These are phyloP conservation scores for Calameuta idolon DNA, from an alignment of 2,888 invertebrate genomes.

Conservation along the genomic window DNA sequence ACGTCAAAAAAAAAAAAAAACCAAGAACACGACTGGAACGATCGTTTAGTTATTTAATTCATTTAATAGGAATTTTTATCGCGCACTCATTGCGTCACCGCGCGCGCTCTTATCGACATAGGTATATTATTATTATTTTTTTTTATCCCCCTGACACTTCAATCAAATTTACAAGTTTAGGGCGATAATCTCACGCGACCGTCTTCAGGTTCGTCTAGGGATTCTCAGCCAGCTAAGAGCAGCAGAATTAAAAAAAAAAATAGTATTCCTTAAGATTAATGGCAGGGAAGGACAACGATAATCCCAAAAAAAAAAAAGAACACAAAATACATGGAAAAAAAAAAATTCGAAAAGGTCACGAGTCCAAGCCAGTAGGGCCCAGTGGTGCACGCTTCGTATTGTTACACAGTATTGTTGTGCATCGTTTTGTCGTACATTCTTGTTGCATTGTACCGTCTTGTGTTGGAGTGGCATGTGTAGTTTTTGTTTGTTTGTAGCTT, in stretches of 20 bases:
- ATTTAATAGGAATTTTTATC: not conserved
- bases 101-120: not conserved
- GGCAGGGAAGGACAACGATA: not conserved
- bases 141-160: not conserved
- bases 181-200: not conserved
- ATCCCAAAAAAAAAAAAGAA: not conserved
- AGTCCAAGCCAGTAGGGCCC: slow-evolving; percentile 19
- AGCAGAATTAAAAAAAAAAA: not conserved
- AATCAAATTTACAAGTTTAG: not conserved
- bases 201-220: not conserved
- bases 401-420: slow-evolving; percentile 44
- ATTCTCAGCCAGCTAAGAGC: not conserved
- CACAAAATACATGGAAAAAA: not conserved
- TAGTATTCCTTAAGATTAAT: not conserved
- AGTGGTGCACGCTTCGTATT: slow-evolving; percentile 50
- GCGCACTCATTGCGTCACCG: not conserved
- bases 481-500: slow-evolving; percentile 42
- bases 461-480: slow-evolving; percentile 55
- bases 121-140: not conserved
- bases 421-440: slow-evolving; percentile 34
- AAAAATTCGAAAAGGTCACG: not conserved
- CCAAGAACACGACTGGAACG: not conserved
- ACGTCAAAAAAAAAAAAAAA: not conserved
- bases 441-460: slow-evolving; percentile 36
- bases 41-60: not conserved